phyloP scores from a whole-genome alignment of 2,888 invertebrate genomes.

The Germaria angustata region DNA sequence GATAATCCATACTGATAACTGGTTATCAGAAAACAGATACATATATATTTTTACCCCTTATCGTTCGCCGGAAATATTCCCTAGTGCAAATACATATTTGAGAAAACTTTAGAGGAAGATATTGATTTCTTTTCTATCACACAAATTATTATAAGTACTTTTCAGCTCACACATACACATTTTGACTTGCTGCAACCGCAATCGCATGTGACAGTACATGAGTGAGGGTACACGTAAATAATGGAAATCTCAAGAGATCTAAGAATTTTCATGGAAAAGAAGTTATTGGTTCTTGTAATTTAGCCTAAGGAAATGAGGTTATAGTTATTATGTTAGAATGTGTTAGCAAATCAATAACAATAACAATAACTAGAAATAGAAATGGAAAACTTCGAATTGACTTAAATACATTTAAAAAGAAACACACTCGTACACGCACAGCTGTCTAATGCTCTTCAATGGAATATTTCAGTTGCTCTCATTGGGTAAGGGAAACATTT shows the following conservation, averaged over 20 bases:
- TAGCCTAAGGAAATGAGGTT: constrained; percentile 25
- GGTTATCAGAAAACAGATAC: too few relatives aligned
- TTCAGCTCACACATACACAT: background rate
- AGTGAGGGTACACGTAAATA: background rate
- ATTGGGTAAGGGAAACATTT: background rate
- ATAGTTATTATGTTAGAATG: background rate
- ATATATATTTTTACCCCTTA: too few relatives aligned
- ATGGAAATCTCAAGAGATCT: background rate
- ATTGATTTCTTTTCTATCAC: too few relatives aligned
- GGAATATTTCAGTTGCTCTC: background rate
- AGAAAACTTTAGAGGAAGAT: too few relatives aligned
- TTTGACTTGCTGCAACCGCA: background rate
- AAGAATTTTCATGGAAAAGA: background rate
- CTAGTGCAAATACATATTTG: too few relatives aligned
- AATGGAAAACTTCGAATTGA: constrained; percentile 19
- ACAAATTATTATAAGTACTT: background rate
- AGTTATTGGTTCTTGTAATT: constrained; percentile 1
- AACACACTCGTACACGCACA: background rate
- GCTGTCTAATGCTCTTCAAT: constrained; percentile 2
- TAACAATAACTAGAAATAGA: too few relatives aligned
- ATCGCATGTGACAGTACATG: background rate
- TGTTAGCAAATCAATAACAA: constrained; percentile 13
- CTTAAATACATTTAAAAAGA: background rate
- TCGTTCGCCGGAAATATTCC: too few relatives aligned
- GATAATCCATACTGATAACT: too few relatives aligned